Percentiles rank a stretch among this genome's conserved stretches.
Conservation (phyloP, 2,113 vertebrate genomes). For the Hippocampus guttulatus region DNA sequence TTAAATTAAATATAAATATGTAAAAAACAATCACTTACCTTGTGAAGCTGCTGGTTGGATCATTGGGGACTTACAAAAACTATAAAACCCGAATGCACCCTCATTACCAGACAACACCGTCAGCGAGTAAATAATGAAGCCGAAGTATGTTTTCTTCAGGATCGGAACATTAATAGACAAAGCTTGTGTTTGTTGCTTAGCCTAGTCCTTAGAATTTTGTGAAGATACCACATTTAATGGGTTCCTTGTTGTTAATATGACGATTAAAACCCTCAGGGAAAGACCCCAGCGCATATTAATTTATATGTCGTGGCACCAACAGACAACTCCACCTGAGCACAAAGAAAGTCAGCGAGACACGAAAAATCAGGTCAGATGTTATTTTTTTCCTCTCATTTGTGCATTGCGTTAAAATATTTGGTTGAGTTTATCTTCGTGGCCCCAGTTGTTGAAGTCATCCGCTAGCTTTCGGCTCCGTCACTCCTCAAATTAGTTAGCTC, state of each 20-base stretch:
- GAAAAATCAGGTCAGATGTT: slow-evolving; percentile 30
- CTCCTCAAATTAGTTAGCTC: slow-evolving; percentile 24
- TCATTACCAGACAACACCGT: not conserved
- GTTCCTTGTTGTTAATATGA: slow-evolving; percentile 35
- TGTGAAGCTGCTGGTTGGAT: not conserved
- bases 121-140: slow-evolving; percentile 14
- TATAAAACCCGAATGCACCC: not conserved
- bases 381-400: rapidly evolving
- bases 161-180: not conserved
- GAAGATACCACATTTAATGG: not conserved
- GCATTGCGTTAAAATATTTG: not conserved
- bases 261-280: slow-evolving; percentile 10
- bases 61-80: not conserved
- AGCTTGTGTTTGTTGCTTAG: not conserved
- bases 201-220: not conserved
- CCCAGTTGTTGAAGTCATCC: not conserved
- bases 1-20: not conserved
- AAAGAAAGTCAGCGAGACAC: slow-evolving; percentile 25
- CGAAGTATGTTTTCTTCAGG: too few relatives aligned
- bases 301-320: slow-evolving; percentile 24
- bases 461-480: not conserved
- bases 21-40: not conserved
- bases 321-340: slow-evolving; percentile 15
- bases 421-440: not conserved
- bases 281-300: slow-evolving; percentile 26